Conservation (phyloP, 2,113 vertebrate genomes). For the Tragelaphus scriptus region DNA sequence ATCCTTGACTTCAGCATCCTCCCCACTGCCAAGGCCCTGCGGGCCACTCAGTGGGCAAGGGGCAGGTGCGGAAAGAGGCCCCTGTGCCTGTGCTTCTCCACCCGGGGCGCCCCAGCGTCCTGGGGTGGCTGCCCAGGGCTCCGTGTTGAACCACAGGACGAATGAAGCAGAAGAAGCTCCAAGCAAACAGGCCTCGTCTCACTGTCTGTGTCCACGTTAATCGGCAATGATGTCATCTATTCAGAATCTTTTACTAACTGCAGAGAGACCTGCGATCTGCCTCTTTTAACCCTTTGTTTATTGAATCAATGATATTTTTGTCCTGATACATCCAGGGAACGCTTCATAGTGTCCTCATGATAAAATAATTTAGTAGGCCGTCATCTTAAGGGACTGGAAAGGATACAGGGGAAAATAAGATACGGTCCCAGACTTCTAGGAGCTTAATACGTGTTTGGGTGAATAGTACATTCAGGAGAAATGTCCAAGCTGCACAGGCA, state of each 20-base stretch:
- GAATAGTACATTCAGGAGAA: not conserved
- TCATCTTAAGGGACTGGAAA: not conserved
- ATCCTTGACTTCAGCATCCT: not conserved
- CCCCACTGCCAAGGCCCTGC: not conserved
- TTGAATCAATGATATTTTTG: not conserved
- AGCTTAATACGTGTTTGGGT: not conserved
- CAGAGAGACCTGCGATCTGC: no score
- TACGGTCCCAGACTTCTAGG: not conserved
- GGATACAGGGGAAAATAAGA: not conserved
- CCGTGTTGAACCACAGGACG: fast-evolving
- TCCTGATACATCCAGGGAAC: not conserved
- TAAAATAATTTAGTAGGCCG: not conserved
- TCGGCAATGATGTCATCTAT: no score
- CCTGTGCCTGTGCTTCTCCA: not conserved
- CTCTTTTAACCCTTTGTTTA: not conserved
- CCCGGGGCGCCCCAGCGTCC: fast-evolving
- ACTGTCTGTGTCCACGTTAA: not conserved
- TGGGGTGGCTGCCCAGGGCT: not conserved
- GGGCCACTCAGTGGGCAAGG: not conserved
- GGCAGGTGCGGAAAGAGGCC: fast-evolving
- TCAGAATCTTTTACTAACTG: no score
- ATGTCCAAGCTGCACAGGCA: fast-evolving
- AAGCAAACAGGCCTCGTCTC: not conserved
- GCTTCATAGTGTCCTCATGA: not conserved
- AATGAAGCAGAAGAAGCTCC: not conserved